Evolutionary conservation across 2,113 vertebrate species (phyloP).

Genomic region (Corythornis madagascariensis): DNA sequence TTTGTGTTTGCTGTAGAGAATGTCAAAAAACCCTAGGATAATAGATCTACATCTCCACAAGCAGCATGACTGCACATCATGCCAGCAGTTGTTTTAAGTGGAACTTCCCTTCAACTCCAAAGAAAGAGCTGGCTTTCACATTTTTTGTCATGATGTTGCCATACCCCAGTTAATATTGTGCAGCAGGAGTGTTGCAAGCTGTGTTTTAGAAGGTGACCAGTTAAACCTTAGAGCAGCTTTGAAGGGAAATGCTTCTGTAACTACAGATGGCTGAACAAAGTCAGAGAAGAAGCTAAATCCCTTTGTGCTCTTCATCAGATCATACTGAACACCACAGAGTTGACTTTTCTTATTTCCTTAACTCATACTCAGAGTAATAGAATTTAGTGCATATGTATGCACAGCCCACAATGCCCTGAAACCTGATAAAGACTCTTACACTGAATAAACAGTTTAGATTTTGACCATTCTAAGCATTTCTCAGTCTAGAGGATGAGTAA

Average conservation of each 20-base stretch:
- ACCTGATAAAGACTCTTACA: not conserved
- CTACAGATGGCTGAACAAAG: not conserved
- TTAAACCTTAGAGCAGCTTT: not conserved
- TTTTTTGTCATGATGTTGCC: not conserved
- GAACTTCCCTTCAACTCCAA: not conserved
- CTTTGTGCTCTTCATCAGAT: not conserved
- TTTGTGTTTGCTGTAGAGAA: not conserved
- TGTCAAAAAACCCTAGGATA: not conserved
- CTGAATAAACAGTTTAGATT: not conserved
- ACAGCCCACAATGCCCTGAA: not conserved
- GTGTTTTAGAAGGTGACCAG: fast-evolving
- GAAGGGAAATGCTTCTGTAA: not conserved
- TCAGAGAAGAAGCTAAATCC: not conserved
- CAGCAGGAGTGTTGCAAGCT: not conserved
- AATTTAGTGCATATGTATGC: not conserved
- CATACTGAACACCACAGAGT: not conserved
- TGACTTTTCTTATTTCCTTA: not conserved
- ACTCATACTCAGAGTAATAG: not conserved
- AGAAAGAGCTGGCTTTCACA: not conserved
- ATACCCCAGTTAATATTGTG: not conserved
- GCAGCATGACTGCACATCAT: not conserved
- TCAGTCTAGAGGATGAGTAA: not conserved
- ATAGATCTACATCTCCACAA: not conserved
- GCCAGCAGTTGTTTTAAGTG: not conserved
- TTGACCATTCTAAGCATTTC: not conserved